Evolutionary conservation across 2,888 invertebrate genomes (phyloP).

Genomic region (Trichacis sp.): DNA sequence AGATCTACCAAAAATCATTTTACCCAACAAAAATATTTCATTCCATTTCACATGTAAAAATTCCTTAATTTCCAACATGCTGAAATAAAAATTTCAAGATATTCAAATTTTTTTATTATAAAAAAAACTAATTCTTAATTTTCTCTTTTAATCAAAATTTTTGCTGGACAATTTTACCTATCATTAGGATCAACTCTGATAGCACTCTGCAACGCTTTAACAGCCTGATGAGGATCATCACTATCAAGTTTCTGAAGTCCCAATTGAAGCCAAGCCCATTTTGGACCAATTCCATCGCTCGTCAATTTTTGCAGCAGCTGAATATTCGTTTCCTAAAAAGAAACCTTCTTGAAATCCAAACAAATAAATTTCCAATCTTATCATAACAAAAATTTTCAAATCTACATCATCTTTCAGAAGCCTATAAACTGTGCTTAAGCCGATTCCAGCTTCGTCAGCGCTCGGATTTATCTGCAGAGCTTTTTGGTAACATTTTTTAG

Average conservation of each 20-base stretch:
- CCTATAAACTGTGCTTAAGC: conserved; percentile 82
- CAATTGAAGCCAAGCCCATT: conserved; percentile 87
- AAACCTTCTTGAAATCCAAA: too few species aligned
- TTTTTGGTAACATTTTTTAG: conserved; percentile 87
- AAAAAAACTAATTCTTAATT: too few species aligned
- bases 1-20: too few species aligned
- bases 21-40: too few species aligned
- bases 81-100: too few species aligned
- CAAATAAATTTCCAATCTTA: too few species aligned
- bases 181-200: conserved; percentile 78
- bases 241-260: conserved; percentile 84
- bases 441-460: conserved; percentile 77
- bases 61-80: too few species aligned
- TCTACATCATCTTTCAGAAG: conserved; percentile 76
- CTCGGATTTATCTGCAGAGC: conserved; percentile 80
- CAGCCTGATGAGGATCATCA: conserved; percentile 80
- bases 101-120: too few species aligned
- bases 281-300: conserved; percentile 70
- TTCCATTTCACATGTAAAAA: too few species aligned
- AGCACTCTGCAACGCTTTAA: conserved; percentile 80
- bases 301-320: conserved; percentile 73
- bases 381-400: neutral
- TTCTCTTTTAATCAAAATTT: too few species aligned
- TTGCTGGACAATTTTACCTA: conserved; percentile 72
- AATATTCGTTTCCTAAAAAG: conserved; percentile 74